Evolutionary conservation across 1,140 invertebrate genomes (phyloP), one percentile per base, ranked within the genome.

Genomic region (Macrotrachela quadricornifera): DNA sequence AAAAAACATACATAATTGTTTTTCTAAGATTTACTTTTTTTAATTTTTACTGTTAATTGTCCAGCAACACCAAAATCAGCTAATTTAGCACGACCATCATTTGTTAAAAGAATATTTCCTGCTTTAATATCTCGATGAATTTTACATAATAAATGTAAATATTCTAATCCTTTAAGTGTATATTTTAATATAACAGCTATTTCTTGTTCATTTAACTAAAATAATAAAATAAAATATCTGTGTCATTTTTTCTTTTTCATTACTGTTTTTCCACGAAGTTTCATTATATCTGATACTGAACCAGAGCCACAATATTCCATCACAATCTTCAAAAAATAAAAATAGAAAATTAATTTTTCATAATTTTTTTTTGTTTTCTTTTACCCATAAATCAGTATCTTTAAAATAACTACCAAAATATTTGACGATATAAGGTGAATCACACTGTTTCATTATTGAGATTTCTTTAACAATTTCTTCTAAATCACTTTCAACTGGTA

Each of bases 381-480:
- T 72, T 71, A 85, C 83, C 91, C 90, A 96, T 60, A 97, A 72
- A 74, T 97, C 90, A 46, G 86, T 95, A 68, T 96, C 92, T 72
- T 97, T 96, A 71, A 97, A 97, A 72, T 97, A 97, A 67, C 86
- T 92, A 61, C 92, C 92, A 74, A 96, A 99, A 72, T 97, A 97
- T 73, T 95, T 94, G 58, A 96, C 91, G 54, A 97, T 91, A 73
- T 88, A 95, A 38, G 84, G 85, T 63, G 84, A 90, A 74, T 99
- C 88, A 73, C 94, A 99, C 73, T 99, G 91, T 74, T 99, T 92
- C 92, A 99, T 97, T 62, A 99, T 97, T 56, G 88, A 95, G 61
- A 99, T 99, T 76, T 99, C 94, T 73, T 97, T 97, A 61, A 97
- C 97, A 60, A 99, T 97, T 76, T 97, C 92, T 73, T 97, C 88